Evolutionary conservation across 2,888 invertebrate species (phyloP).

Genomic region (Archips crataeganus): DNA sequence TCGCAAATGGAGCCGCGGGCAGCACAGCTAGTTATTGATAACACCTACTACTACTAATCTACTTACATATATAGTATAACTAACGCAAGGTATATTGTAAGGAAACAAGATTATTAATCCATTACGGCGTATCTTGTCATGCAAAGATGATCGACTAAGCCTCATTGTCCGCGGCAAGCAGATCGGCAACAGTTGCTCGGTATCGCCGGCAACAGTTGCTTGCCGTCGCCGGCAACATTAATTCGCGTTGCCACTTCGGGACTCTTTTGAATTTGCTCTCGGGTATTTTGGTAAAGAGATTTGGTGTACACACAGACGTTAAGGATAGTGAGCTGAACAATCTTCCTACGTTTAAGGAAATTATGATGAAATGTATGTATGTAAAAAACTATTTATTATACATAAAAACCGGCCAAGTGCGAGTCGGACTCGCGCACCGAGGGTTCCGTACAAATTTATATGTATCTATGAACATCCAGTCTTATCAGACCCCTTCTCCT

Average conservation of each 20-base stretch:
- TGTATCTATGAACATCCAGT: no score
- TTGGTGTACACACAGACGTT: constrained; percentile 17
- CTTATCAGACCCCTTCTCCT: no score
- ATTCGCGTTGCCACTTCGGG: constrained; percentile 38
- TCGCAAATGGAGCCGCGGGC: no score
- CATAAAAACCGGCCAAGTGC: no score
- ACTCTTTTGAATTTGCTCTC: constrained; percentile 32
- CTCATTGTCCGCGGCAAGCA: constrained; percentile 6
- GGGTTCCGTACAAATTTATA: no score
- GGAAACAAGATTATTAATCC: neutral
- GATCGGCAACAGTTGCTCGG: neutral
- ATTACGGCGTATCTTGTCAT: neutral
- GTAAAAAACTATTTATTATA: no score
- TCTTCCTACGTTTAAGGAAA: no score
- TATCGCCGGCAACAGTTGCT: constrained; percentile 8
- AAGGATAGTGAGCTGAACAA: neutral
- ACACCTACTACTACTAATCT: no score
- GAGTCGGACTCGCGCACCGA: no score
- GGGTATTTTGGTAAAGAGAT: constrained; percentile 22
- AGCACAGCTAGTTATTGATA: no score
- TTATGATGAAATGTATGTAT: no score
- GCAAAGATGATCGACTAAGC: constrained; percentile 16
- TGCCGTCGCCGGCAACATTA: constrained; percentile 30
- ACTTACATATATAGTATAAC: no score
- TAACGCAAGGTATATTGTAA: neutral